Evolutionary conservation across 1,140 invertebrate genomes (phyloP), one percentile per base, ranked within the genome.

Genomic region (Plectrocnemia conspersa): DNA sequence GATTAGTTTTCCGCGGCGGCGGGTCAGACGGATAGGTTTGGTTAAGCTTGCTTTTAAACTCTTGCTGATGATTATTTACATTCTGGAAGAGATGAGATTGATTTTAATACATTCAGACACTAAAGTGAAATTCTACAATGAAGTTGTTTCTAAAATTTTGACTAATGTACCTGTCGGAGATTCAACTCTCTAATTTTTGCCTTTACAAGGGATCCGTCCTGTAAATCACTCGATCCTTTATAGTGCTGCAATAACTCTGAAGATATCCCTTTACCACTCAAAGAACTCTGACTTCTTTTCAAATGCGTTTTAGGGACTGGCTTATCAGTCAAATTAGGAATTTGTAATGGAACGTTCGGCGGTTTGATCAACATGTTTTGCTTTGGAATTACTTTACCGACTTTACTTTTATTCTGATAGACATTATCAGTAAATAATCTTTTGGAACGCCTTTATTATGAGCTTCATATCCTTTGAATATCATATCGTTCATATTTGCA

Each of bases 1-100:
- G 76, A 46, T 78, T 77, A 52, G 78, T 76, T 65, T 78, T 77
- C 67, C 73, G 77, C 55, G 71, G 70, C 64, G 76, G 76, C 29
- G 71, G 68, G 65, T 71, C 73, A 19, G 50, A 53, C n/a, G 59
- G 59, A 47, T 61, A 48, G 16, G 59, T 61, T 55, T 55, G 50
- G 56, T 76, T 76, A 60, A 71, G 68, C 60, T 74, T 75, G 68
- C 72, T 72, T 54, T 73, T 69, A 59, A 72, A 70, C 60, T 74
- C 68, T 59, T 73, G 71, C 15, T 45, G 22, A 65, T 62, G 71
- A 50, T 36, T 50, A 64, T 74, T 74, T 73, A 71, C 71, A 65
- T 74, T 75, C 74, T 76, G 74, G 66, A 73, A 75, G 15, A 38
- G 15, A 9, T 38, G 35, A 38, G 7, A 29, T 29, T 29, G n/a